phyloP scores from a whole-genome alignment of 2,888 invertebrate genomes.

The Amphiduros pacificus region DNA sequence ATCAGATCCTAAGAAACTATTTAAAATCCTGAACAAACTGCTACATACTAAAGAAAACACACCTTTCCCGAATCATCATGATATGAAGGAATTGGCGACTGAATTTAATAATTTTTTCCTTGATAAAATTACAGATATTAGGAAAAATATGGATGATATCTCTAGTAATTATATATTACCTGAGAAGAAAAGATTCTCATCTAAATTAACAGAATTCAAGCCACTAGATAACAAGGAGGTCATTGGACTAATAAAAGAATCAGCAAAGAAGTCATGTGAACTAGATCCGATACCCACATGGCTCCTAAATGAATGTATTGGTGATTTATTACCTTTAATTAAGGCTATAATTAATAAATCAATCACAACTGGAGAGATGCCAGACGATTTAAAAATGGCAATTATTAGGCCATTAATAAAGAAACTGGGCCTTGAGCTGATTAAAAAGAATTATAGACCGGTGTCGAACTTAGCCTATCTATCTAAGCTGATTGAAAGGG shows the following conservation, averaged over 20 bases:
- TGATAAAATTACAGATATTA: background rate
- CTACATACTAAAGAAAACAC: no score
- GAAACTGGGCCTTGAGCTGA: background rate
- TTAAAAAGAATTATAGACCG: conserved; percentile 1
- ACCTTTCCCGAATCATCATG: background rate
- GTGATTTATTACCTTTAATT: background rate
- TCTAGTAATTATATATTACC: background rate
- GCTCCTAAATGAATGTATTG: background rate
- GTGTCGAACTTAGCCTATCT: background rate
- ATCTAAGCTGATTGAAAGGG: background rate
- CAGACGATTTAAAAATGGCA: background rate
- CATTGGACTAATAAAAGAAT: background rate
- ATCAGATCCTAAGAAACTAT: no score
- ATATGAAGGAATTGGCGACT: background rate
- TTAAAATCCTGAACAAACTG: no score
- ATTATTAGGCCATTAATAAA: background rate
- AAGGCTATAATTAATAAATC: background rate
- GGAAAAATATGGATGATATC: background rate
- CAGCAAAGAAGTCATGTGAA: background rate
- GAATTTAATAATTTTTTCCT: background rate
- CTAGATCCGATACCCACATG: background rate
- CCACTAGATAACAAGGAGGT: background rate
- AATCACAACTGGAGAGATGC: background rate
- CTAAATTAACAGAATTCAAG: background rate
- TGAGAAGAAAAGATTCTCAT: background rate